Evolutionary conservation across 2,888 invertebrate species (phyloP).

Genomic region (Sepioteuthis lessoniana): DNA sequence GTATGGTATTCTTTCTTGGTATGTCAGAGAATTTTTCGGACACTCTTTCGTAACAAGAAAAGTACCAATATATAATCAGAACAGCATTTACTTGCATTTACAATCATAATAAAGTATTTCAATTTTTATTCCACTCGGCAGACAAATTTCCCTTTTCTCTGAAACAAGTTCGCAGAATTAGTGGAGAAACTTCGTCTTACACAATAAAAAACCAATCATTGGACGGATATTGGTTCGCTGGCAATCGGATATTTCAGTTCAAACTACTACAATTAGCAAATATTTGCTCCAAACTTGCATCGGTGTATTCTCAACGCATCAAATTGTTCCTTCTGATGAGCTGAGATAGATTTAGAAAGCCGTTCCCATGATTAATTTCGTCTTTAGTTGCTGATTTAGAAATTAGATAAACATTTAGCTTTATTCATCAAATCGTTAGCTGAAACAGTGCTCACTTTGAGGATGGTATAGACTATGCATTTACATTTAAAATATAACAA

Average conservation of each 20-base stretch:
- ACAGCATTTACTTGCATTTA: too few relatives aligned
- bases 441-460: neutral
- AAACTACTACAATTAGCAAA: neutral
- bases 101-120: too few relatives aligned
- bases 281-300: neutral
- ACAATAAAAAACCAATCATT: neutral
- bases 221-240: neutral
- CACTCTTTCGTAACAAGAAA: too few relatives aligned
- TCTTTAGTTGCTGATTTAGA: neutral
- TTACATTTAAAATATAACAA: too few relatives aligned
- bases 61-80: too few relatives aligned
- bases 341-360: neutral
- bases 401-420: neutral
- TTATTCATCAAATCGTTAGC: neutral
- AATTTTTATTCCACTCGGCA: too few relatives aligned
- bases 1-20: too few relatives aligned
- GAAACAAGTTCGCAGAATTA: neutral
- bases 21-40: too few relatives aligned
- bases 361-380: neutral
- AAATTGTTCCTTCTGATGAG: neutral
- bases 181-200: neutral
- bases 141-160: too few relatives aligned
- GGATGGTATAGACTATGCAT: neutral
- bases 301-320: neutral
- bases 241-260: neutral